These are phyloP conservation scores for Ennomos erosarius DNA, from an alignment of 2,888 invertebrate species.

Conservation along the genomic window DNA sequence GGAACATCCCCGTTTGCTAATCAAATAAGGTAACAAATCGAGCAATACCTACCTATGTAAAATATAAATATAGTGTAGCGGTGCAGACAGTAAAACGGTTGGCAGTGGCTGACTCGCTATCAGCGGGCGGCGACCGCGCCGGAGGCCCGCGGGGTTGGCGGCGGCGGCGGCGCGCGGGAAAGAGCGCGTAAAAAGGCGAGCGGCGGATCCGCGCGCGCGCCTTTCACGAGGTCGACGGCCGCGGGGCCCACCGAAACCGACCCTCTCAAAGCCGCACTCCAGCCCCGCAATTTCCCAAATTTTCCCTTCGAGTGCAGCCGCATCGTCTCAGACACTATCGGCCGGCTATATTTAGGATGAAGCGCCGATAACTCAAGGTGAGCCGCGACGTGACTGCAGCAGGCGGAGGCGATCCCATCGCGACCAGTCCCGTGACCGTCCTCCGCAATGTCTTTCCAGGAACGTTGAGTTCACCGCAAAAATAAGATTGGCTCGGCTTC, in stretches of 20 bases:
- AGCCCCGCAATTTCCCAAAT: conserved; percentile 61
- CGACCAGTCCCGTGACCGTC: conserved; percentile 40
- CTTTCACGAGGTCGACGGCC: conserved; percentile 82
- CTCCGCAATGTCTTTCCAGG: conserved; percentile 55
- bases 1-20: neutral
- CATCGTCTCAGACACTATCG: conserved; percentile 50
- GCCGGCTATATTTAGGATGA: conserved; percentile 55
- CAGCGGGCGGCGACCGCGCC: conserved; percentile 83
- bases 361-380: conserved; percentile 56
- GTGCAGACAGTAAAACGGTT: conserved; percentile 78
- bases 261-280: conserved; percentile 55
- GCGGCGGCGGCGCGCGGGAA: conserved; percentile 70
- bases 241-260: conserved; percentile 74
- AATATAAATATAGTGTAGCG: conserved; percentile 44
- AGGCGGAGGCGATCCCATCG: conserved; percentile 25
- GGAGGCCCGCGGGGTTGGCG: conserved; percentile 81
- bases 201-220: conserved; percentile 76
- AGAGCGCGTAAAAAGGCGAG: conserved; percentile 83
- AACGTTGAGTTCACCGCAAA: conserved; percentile 63
- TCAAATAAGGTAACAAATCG: neutral
- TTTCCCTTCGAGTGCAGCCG: conserved; percentile 42
- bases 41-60: neutral
- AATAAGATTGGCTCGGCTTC: conserved; percentile 58
- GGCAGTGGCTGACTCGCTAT: conserved; percentile 77
- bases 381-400: conserved; percentile 40